Evolutionary conservation across 2,113 vertebrate genomes (phyloP), one percentile per base, ranked within the genome.

Genomic region (mouse (Mus musculus)): DNA sequence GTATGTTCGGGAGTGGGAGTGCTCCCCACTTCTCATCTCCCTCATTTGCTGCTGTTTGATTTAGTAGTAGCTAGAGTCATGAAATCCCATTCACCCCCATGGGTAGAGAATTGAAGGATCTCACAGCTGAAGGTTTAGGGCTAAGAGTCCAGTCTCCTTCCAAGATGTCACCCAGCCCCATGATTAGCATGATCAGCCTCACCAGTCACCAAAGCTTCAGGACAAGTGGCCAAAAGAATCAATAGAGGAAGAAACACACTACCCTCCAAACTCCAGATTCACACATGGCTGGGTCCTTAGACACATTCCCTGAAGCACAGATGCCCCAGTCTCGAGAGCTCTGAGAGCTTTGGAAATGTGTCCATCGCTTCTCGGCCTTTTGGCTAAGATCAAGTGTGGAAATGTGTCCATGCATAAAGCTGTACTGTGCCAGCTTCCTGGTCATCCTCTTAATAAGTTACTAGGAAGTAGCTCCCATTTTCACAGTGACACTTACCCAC

Each of bases 1-100:
- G 99, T 99, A 84, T 95, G 99, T 95, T 3, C 71, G 16, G 13
- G 20, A 3, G 16, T 0, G 0, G 11, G 36, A 3, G 1, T 30
- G 13, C 11, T 59, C 39, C 56, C 7, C 54, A 67, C 56, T 39
- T 54, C 56, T 61, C n/a, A 0, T 26, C 14, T 56, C 39, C 42
- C 85, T 19, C 1, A 0, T 7, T n/a, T 1, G 0, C 49, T 36
- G 22, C 33, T 10, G 0, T 63, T 5, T 14, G 7, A 8, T 19
- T 54, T 3, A 0, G 26, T 0, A 4, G 2, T 14, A 7, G 42
- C 61, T 42, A 14, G 36, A 78, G 54, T 65, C 42, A 28, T 3
- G 0, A 33, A 17, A 42, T 63, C 39, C 12, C 42, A 7, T 28
- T 22, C 39, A 10, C 30, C 36, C 7, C 8, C 54, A n/a, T 42